Evolutionary conservation across 2,113 vertebrate species (phyloP), one percentile per base, ranked within the genome.

Genomic region (Verasper variegatus): DNA sequence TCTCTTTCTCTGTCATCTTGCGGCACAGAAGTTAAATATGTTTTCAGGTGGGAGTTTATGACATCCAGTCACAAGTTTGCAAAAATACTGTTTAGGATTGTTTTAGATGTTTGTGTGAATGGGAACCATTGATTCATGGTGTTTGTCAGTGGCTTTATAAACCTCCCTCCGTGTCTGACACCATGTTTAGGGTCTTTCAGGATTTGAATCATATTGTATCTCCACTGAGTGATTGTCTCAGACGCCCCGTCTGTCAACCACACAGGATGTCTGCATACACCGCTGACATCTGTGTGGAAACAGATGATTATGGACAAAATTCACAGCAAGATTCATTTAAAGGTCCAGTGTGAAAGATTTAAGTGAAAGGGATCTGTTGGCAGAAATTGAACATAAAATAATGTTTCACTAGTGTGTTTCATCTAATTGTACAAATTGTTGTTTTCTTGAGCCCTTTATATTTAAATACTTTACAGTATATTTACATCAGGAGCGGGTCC

Each of bases 1-100:
- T 84, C 77, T 37, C 24, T 85, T 89, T 86, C 58, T 31, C 21
- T 85, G n/a, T 86, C 61, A 31, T 31, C 31, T 31, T 31, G 31
- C 31, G 42, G 64, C 4, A 20, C 23, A 9, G 47, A 27, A 27
- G 27, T 27, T 10, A 10, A 37, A n/a, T 18, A 7, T 23, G 47
- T 62, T 62, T 37, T 63, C 35, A 37, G 9, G 12, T 42, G 40
- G 3, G 23, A 7, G 27, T 62, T 31, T 13, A 9, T 7, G 21
- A 10, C 27, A 58, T 27, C 56, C 7, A 23, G 9, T 12, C 2
- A 35, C 17, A 26, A 31, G 31, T 31, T 31, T 45, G 5, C 26
- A 35, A 18, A 18, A 49, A 52, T 52, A 23, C 54, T 45, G 9
- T 35, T 47, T n/a, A 42, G 0, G 55, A 51, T 45, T 12, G 59